phyloP scores from a whole-genome alignment of 2,797 vertebrate genomes.

The Sebastes cheni region DNA sequence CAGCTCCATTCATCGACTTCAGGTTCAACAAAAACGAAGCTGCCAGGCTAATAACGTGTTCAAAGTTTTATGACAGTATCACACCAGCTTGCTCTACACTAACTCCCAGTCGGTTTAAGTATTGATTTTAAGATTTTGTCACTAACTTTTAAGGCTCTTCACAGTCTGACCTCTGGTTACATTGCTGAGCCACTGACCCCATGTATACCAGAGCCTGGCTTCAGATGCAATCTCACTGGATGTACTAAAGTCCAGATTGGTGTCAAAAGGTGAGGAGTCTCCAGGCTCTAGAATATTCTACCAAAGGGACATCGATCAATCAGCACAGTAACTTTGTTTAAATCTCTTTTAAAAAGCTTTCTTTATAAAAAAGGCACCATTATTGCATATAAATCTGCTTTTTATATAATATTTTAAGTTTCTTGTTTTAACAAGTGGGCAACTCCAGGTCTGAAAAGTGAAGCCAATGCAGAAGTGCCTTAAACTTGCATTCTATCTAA shows the following conservation, averaged over 20 bases:
- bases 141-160: not conserved
- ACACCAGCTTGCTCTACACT: not conserved
- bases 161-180: not conserved
- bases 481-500: too few species aligned
- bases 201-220: not conserved
- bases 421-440: not conserved
- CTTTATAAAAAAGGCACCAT: not conserved
- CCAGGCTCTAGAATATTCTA: not conserved
- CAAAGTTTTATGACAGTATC: not conserved
- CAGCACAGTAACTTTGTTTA: not conserved
- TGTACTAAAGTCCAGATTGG: not conserved
- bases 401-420: not conserved
- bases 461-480: too few species aligned
- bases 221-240: not conserved
- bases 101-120: not conserved
- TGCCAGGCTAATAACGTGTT: not conserved
- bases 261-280: slow-evolving; percentile 4
- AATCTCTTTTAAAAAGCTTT: not conserved
- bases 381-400: not conserved
- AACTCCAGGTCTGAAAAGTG: too few species aligned
- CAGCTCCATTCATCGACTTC: not conserved
- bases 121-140: not conserved
- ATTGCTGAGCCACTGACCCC: not conserved
- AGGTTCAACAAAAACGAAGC: not conserved
- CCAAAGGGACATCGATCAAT: not conserved